Evolutionary conservation across 2,113 vertebrate genomes (phyloP).

Genomic region (Cynocephalus volans): DNA sequence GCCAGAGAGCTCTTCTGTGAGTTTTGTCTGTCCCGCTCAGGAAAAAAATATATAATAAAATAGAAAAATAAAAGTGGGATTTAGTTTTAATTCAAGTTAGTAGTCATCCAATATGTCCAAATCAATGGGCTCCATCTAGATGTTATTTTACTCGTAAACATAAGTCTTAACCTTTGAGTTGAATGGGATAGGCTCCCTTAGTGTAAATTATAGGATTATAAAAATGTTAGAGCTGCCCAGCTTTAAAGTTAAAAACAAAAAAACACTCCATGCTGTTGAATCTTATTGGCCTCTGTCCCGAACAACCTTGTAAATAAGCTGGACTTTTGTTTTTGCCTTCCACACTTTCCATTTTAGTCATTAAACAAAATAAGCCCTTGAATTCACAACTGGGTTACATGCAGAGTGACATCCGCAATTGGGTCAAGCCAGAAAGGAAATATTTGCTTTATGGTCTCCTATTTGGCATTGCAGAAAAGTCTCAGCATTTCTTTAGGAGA

Average conservation of each 20-base stretch:
- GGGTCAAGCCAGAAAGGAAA: conserved; percentile 79
- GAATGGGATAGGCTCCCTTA: conserved; percentile 43
- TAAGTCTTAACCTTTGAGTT: conserved; percentile 58
- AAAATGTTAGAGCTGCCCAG: conserved; percentile 61
- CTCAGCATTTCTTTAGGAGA: conserved; percentile 81
- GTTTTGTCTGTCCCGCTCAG: conserved; percentile 64
- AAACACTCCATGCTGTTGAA: background rate
- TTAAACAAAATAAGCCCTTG: conserved; percentile 74
- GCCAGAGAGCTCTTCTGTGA: conserved; percentile 69
- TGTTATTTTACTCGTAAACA: conserved; percentile 71
- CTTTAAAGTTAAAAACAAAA: conserved; percentile 75
- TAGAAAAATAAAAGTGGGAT: conserved; percentile 34
- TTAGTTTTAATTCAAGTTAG: conserved; percentile 64
- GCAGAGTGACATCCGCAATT: conserved; percentile 76
- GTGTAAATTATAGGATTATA: background rate
- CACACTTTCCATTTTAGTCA: conserved; percentile 71
- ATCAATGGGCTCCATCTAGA: conserved; percentile 50
- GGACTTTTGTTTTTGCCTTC: conserved; percentile 61
- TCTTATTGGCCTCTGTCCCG: conserved; percentile 49
- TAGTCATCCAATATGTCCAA: conserved; percentile 45
- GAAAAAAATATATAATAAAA: background rate
- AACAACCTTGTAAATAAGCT: conserved; percentile 70
- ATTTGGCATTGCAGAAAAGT: conserved; percentile 64
- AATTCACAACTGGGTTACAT: conserved; percentile 38
- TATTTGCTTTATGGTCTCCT: conserved; percentile 83